phyloP scores from a whole-genome alignment of 1,140 invertebrate species.

The Papilio dardanus region DNA sequence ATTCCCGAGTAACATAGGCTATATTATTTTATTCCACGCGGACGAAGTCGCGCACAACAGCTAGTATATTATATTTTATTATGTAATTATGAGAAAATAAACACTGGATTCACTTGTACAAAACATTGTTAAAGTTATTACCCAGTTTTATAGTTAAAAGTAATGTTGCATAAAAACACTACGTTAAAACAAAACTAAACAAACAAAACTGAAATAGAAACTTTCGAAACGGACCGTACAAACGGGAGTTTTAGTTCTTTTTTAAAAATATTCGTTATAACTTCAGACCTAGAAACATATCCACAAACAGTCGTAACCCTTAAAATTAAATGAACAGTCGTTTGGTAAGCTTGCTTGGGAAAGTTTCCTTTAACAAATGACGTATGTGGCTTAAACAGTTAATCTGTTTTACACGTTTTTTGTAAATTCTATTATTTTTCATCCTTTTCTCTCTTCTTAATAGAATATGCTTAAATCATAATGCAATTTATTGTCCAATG shows the following conservation, averaged over 20 bases:
- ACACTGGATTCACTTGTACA: not conserved
- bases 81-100: too few species aligned
- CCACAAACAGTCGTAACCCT: constrained; percentile 15
- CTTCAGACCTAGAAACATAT: constrained; percentile 9
- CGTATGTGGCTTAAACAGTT: not conserved
- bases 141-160: not conserved
- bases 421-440: not conserved
- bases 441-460: not conserved
- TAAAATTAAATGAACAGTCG: constrained; percentile 16
- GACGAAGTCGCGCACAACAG: too few species aligned
- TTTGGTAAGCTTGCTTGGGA: not conserved
- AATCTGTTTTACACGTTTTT: constrained; percentile 9
- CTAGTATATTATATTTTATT: too few species aligned
- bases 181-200: not conserved
- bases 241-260: not conserved
- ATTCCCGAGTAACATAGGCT: too few species aligned
- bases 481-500: not conserved
- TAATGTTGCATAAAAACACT: not conserved
- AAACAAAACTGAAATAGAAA: constrained; percentile 3
- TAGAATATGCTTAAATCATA: not conserved
- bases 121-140: not conserved
- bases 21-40: too few species aligned
- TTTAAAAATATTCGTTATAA: constrained; percentile 18
- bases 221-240: not conserved
- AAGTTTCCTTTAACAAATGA: constrained; percentile 18